phyloP scores from a whole-genome alignment of 2,888 invertebrate species.

The Sesia bembeciformis region DNA sequence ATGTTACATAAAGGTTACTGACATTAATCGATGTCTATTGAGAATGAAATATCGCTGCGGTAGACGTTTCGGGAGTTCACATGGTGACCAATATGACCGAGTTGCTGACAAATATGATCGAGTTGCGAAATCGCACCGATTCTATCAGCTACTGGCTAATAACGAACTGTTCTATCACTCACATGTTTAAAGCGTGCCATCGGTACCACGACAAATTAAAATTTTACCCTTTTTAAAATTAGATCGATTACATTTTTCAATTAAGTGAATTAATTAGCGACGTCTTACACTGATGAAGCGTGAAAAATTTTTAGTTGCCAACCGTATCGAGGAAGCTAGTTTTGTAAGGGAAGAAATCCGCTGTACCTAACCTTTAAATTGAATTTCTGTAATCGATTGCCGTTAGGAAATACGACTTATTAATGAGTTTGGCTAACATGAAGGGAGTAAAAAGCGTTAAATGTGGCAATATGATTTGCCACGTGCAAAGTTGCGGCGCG shows the following conservation, averaged over 20 bases:
- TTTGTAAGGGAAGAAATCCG: constrained; percentile 47
- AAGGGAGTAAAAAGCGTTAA: constrained; percentile 52
- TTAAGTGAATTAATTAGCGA: no score
- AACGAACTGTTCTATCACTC: neutral
- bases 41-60: no score
- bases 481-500: constrained; percentile 49
- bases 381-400: constrained; percentile 33
- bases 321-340: constrained; percentile 27
- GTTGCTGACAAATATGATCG: constrained; percentile 33
- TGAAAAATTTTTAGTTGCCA: neutral
- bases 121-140: constrained; percentile 32
- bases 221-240: no score
- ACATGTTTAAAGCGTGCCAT: neutral
- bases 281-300: neutral
- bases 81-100: constrained; percentile 12
- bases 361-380: constrained; percentile 35
- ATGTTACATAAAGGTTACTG: constrained; percentile 29
- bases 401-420: constrained; percentile 51
- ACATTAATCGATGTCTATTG: constrained; percentile 6
- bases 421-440: constrained; percentile 51
- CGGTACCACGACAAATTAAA: neutral
- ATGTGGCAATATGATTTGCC: constrained; percentile 55
- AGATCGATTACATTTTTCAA: no score
- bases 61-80: no score
- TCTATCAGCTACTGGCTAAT: neutral